phyloP scores from a whole-genome alignment of 2,113 vertebrate species.

The Psittacara wagleri region DNA sequence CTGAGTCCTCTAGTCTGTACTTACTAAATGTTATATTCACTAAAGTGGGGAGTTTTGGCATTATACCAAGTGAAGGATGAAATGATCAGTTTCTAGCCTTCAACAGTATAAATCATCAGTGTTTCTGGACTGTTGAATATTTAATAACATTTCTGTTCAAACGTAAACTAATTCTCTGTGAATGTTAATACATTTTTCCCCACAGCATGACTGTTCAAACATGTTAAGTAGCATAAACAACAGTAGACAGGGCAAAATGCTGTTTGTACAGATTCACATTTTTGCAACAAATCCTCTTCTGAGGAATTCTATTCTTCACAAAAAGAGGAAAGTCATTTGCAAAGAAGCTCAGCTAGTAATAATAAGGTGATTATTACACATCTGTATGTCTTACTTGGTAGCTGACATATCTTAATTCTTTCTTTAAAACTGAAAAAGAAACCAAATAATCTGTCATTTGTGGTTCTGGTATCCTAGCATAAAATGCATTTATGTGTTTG shows the following conservation, averaged over 20 bases:
- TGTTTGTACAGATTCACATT: not conserved
- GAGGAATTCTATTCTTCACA: not conserved
- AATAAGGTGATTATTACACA: not conserved
- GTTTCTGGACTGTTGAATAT: not conserved
- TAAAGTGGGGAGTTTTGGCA: not conserved
- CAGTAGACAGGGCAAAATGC: not conserved
- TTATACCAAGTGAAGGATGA: not conserved
- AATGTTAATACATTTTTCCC: not conserved
- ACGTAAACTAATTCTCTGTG: constrained; percentile 1
- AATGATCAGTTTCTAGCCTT: not conserved
- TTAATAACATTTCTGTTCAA: constrained; percentile 8
- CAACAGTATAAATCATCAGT: not conserved
- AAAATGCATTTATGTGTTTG: not conserved
- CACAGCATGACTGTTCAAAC: not conserved
- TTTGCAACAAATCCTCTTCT: not conserved
- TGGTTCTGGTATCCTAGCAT: not conserved
- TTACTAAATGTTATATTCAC: not conserved
- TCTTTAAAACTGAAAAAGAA: not conserved
- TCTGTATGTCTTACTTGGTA: not conserved
- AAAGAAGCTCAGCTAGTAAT: not conserved
- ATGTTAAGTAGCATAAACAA: not conserved
- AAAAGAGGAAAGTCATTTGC: not conserved
- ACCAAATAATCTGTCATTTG: not conserved
- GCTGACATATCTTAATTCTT: not conserved
- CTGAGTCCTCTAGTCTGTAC: not conserved